Percentiles rank a stretch among this genome's conserved stretches.
Conservation (phyloP, 2,113 vertebrate species). For the Saimiri boliviensis region DNA sequence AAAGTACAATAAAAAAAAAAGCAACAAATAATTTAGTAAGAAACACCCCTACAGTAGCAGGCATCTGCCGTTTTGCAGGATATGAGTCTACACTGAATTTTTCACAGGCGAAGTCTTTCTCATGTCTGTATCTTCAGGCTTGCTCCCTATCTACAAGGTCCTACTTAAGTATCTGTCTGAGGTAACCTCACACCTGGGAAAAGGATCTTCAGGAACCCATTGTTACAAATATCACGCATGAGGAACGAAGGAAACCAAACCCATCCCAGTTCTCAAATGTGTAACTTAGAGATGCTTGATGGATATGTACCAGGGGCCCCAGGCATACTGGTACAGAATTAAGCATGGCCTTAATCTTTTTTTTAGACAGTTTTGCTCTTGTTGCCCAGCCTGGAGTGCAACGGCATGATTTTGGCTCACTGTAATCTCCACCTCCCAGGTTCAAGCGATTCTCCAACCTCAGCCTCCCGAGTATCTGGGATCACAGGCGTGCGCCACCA, state of each 20-base stretch:
- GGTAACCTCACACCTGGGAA: neutral
- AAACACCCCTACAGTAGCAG: neutral
- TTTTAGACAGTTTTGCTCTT: no score
- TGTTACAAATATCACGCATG: fast-evolving
- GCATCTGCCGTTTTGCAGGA: fast-evolving
- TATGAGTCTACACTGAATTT: fast-evolving
- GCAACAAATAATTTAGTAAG: neutral
- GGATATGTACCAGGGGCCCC: fast-evolving
- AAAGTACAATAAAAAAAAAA: no score
- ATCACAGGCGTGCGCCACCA: no score
- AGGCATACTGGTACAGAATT: fast-evolving
- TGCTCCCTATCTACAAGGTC: no score
- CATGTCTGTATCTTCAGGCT: fast-evolving
- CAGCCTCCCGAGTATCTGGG: no score
- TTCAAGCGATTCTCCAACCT: no score
- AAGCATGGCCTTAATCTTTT: neutral
- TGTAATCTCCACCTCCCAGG: no score
- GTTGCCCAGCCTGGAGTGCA: no score
- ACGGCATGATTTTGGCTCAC: no score
- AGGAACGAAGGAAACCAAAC: neutral
- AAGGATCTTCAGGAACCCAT: neutral
- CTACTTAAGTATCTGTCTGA: neutral
- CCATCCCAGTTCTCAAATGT: fast-evolving
- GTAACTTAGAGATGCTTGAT: neutral
- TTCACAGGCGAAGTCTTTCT: fast-evolving